phyloP scores from a whole-genome alignment of 2,797 vertebrate genomes.

The Sebastes vulpes region DNA sequence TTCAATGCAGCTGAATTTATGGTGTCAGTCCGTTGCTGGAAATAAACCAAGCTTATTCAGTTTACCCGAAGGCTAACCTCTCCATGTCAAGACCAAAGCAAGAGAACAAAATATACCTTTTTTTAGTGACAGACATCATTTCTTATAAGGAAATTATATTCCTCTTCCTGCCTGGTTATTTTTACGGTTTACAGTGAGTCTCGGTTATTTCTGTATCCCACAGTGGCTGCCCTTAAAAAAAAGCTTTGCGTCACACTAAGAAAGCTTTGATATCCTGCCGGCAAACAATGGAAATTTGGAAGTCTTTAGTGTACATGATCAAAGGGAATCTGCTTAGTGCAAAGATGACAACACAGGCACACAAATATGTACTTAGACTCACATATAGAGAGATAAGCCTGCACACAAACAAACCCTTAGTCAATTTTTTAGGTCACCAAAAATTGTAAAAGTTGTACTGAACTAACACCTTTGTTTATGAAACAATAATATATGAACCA shows the following conservation, averaged over 20 bases:
- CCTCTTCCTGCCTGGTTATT: not conserved
- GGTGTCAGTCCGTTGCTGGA: not conserved
- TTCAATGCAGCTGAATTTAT: constrained; percentile 20
- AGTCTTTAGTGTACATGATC: constrained; percentile 57
- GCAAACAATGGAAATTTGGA: constrained; percentile 60
- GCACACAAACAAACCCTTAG: not conserved
- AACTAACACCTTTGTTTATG: not conserved
- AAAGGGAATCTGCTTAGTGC: constrained; percentile 51
- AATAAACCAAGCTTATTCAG: constrained; percentile 30
- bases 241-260: constrained; percentile 11
- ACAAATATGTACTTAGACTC: not conserved
- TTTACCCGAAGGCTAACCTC: constrained; percentile 5
- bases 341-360: constrained; percentile 18
- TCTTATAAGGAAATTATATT: constrained; percentile 10
- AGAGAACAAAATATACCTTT: not conserved
- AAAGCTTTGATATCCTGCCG: constrained; percentile 63
- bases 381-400: not conserved
- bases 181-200: constrained; percentile 14
- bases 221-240: constrained; percentile 37
- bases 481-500: not conserved
- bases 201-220: constrained; percentile 55
- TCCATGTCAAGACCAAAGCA: constrained; percentile 4
- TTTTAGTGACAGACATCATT: constrained; percentile 7
- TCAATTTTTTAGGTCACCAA: not conserved
- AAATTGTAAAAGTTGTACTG: not conserved